phyloP scores from a whole-genome alignment of 2,797 vertebrate genomes.

The Potorous gilbertii region DNA sequence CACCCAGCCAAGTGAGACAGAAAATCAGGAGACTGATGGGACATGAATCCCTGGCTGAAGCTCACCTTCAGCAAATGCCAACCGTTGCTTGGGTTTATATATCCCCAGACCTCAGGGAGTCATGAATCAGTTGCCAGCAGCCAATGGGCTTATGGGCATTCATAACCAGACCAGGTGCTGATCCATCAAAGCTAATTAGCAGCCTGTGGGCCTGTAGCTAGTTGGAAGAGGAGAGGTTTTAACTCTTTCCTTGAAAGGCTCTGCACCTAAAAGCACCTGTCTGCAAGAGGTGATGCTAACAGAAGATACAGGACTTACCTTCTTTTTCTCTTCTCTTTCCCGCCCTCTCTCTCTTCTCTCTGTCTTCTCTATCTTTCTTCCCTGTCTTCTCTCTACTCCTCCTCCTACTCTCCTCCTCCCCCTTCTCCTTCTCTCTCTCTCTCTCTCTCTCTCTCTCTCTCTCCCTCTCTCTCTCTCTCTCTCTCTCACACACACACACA shows the following conservation, averaged over 20 bases:
- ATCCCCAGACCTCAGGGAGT: conserved; percentile 76
- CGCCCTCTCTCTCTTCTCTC: background rate
- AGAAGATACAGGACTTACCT: background rate
- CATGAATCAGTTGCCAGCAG: conserved; percentile 74
- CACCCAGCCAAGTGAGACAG: conserved; percentile 67
- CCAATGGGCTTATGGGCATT: conserved; percentile 74
- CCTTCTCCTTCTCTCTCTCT: background rate
- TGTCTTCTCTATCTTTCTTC: too few species aligned
- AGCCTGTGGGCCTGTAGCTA: conserved; percentile 74
- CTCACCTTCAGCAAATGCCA: conserved; percentile 74
- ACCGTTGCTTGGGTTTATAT: conserved; percentile 69
- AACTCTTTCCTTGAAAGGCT: conserved; percentile 69
- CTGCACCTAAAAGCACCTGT: conserved; percentile 15
- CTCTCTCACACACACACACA: too few species aligned
- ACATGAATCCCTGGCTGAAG: conserved; percentile 74
- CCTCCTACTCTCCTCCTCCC: fast-evolving
- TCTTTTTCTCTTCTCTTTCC: background rate
- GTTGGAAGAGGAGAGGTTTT: conserved; percentile 65
- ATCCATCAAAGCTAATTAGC: conserved; percentile 82
- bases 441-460: background rate
- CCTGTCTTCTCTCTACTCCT: too few species aligned
- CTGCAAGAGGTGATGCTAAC: conserved; percentile 14
- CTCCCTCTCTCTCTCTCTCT: background rate
- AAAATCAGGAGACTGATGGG: conserved; percentile 41
- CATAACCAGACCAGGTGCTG: conserved; percentile 78